phyloP scores from a whole-genome alignment of 2,888 invertebrate genomes.

The Amphimallon solstitiale region DNA sequence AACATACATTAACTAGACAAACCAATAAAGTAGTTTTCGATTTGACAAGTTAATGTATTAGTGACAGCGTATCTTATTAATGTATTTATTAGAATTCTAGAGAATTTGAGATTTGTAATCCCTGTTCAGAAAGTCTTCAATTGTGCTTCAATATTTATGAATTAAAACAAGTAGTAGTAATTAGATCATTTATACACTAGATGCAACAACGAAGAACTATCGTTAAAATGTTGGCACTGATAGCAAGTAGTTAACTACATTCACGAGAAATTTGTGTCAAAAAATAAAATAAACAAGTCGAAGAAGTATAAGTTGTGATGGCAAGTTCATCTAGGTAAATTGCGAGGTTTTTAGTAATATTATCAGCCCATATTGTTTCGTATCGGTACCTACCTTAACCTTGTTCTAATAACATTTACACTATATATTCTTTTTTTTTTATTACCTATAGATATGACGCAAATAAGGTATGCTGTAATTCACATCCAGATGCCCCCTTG shows the following conservation, averaged over 20 bases:
- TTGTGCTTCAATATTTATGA: no score
- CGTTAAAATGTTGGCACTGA: no score
- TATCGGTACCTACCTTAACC: background rate
- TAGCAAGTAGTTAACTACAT: background rate
- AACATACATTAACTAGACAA: no score
- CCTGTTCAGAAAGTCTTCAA: no score
- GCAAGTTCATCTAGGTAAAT: slow-evolving; percentile 76
- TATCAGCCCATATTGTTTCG: background rate
- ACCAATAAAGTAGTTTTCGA: no score
- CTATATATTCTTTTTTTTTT: slow-evolving; percentile 2
- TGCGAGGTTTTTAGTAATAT: slow-evolving; percentile 40
- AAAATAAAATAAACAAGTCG: slow-evolving; percentile 21
- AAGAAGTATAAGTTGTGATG: slow-evolving; percentile 61
- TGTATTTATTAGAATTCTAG: no score
- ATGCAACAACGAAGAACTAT: no score
- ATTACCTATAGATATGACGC: slow-evolving; percentile 69
- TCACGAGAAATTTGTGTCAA: slow-evolving; percentile 17
- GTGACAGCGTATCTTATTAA: no score
- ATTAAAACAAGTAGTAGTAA: no score
- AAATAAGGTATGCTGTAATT: slow-evolving; percentile 88
- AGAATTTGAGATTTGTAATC: no score
- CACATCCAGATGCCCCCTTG: slow-evolving; percentile 94
- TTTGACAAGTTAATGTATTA: no score
- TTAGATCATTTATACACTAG: no score
- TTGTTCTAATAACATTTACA: slow-evolving; percentile 3